These are phyloP conservation scores for Chaunax sp. DNA, from an alignment of 2,797 vertebrate genomes.

Conservation along the genomic window DNA sequence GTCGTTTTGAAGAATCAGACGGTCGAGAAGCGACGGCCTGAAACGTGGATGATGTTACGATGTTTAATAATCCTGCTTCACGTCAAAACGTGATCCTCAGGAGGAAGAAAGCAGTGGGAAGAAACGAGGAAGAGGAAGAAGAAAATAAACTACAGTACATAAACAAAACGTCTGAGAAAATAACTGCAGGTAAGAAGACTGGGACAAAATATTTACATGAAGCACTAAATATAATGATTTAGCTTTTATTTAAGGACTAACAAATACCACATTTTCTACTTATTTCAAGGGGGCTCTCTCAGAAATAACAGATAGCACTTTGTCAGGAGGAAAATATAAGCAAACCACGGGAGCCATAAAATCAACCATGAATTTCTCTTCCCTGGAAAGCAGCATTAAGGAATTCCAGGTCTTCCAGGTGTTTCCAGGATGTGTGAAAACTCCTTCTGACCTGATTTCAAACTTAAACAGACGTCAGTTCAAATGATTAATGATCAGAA, in stretches of 20 bases:
- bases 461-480: conserved; percentile 26
- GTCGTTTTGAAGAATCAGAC: conserved; percentile 24
- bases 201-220: not conserved
- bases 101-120: not conserved
- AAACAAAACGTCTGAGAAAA: too few relatives aligned
- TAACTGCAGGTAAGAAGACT: not conserved
- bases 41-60: not conserved
- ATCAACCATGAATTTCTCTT: not conserved
- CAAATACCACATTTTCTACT: too few relatives aligned
- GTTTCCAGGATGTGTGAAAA: conserved; percentile 32
- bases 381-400: conserved; percentile 33
- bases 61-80: conserved; percentile 22
- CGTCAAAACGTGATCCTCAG: conserved; percentile 1
- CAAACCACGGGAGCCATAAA: not conserved
- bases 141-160: too few relatives aligned
- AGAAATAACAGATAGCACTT: not conserved
- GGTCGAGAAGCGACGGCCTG: conserved; percentile 9
- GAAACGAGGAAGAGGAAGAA: too few relatives aligned
- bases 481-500: conserved; percentile 21
- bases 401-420: conserved; percentile 34
- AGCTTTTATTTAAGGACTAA: not conserved
- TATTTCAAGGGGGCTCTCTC: not conserved
- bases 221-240: not conserved
- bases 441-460: not conserved
- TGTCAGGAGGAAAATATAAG: not conserved